phyloP scores from a whole-genome alignment of 2,797 vertebrate genomes.

The Spea hammondii region DNA sequence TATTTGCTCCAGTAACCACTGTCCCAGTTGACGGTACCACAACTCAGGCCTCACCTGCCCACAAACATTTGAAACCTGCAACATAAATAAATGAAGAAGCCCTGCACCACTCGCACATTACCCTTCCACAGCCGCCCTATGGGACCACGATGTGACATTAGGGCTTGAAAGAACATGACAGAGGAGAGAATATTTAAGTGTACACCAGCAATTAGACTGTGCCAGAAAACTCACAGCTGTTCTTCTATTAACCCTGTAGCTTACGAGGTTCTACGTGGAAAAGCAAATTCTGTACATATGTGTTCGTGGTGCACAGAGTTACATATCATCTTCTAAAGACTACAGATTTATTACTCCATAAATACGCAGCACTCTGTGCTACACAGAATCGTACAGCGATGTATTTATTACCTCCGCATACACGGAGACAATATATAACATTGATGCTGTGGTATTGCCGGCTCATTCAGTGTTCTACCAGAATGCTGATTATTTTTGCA shows the following conservation, averaged over 20 bases:
- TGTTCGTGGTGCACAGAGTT: too few relatives aligned
- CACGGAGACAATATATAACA: neutral
- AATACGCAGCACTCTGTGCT: neutral
- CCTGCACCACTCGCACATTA: neutral
- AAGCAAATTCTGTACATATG: too few relatives aligned
- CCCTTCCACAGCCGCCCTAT: neutral
- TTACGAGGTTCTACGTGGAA: too few relatives aligned
- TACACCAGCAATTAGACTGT: neutral
- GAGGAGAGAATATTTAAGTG: neutral
- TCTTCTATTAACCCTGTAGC: too few relatives aligned
- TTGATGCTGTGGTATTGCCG: neutral
- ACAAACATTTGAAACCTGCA: neutral
- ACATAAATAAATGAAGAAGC: neutral
- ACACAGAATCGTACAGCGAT: neutral
- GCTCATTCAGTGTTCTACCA: neutral
- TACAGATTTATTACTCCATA: neutral
- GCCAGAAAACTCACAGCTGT: too few relatives aligned
- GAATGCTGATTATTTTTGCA: too few relatives aligned
- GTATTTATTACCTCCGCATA: constrained; percentile 1
- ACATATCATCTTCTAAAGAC: too few relatives aligned
- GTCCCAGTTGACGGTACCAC: too few relatives aligned
- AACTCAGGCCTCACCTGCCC: too few relatives aligned
- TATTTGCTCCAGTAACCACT: too few relatives aligned
- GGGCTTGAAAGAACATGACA: neutral
- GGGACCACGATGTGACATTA: neutral